Conservation (phyloP, 2,888 invertebrate species). For the Trilocha varians region DNA sequence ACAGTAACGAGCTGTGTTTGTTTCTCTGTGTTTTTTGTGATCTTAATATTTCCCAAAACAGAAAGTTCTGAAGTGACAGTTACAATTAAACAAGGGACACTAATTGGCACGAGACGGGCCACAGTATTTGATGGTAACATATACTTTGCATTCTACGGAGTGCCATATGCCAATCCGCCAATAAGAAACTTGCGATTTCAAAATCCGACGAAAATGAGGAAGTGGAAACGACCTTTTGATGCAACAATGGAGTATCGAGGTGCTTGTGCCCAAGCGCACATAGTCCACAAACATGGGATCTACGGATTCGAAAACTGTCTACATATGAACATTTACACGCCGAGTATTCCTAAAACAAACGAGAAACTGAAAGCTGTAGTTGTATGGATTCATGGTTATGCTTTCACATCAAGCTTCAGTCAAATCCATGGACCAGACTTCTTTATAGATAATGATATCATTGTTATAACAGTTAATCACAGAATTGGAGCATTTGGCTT, state of each 20-base stretch:
- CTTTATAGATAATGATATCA: conserved; percentile 49
- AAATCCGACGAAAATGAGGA: conserved; percentile 37
- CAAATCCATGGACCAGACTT: conserved; percentile 60
- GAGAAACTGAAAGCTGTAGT: conserved; percentile 35
- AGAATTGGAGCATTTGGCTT: conserved; percentile 61
- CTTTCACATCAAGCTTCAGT: conserved; percentile 55
- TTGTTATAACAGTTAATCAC: conserved; percentile 49
- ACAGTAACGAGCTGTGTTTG: not conserved
- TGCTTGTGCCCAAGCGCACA: conserved; percentile 76
- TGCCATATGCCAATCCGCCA: conserved; percentile 56
- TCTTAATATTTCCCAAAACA: conserved; percentile 2
- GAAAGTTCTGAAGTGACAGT: conserved; percentile 31
- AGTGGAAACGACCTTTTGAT: conserved; percentile 71
- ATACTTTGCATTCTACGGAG: conserved; percentile 53
- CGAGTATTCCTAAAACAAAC: conserved; percentile 40
- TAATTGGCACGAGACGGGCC: conserved; percentile 33
- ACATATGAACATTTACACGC: conserved; percentile 79
- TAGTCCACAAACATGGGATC: conserved; percentile 41
- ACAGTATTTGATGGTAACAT: conserved; percentile 37
- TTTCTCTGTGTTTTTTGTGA: not conserved
- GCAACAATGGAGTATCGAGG: conserved; percentile 63
- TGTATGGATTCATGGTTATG: conserved; percentile 62
- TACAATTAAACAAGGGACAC: conserved; percentile 37
- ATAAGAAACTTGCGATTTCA: conserved; percentile 47
- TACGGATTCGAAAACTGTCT: conserved; percentile 76